Base-by-base conservation (phyloP, 1,140 invertebrate species). In the Thalassaphorura encarpata region DNA sequence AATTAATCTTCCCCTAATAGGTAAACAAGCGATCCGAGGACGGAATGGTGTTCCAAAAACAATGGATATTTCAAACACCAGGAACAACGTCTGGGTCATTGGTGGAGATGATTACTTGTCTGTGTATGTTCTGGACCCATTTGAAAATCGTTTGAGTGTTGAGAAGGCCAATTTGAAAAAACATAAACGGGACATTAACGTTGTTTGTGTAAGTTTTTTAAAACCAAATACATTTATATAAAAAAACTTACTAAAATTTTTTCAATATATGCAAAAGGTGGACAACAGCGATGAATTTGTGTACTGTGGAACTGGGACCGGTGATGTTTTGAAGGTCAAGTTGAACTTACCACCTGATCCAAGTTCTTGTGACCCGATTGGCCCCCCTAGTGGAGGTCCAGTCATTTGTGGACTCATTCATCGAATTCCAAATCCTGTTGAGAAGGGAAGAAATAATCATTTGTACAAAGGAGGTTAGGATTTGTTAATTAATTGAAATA, bases 301-400 rank as follows among this genome's bases (percentile, higher is more conserved):
- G 24, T 90, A 84, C 67, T 87, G 89, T 66, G 90, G 90, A 15
- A 94, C 89, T 19, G 81, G 82, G 66, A 88, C 84, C 18, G 84
- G 82, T 2, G 82, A 85, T 66, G 75, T 84, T 11, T 67, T 82
- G 26, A 76, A 75, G 67, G 68, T 74, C 26, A 77, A 73, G 54
- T 68, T 71, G 50, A 61, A 66, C 23, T 49, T 63, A 59, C 39
- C 41, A 3, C 28, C 2, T 4, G 50, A 49, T n/a, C 54, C 53
- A 27, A 50, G 27, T 3, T 19, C 45, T 16, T 65, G 63, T 18
- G 58, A 65, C 31, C 49, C 26, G 0, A n/a, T 60, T 1, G 60
- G 59, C 11, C 60, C 55, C 18, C 60, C 49, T 2, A 18, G 36
- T 6, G 16, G 26, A 23, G 58, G 56, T 11, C 61, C 64, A 5